A percentile compares a stretch with the other conserved stretches of the same genome.
phyloP scores from a whole-genome alignment of 1,140 invertebrate species.

The Diuraphis noxia region DNA sequence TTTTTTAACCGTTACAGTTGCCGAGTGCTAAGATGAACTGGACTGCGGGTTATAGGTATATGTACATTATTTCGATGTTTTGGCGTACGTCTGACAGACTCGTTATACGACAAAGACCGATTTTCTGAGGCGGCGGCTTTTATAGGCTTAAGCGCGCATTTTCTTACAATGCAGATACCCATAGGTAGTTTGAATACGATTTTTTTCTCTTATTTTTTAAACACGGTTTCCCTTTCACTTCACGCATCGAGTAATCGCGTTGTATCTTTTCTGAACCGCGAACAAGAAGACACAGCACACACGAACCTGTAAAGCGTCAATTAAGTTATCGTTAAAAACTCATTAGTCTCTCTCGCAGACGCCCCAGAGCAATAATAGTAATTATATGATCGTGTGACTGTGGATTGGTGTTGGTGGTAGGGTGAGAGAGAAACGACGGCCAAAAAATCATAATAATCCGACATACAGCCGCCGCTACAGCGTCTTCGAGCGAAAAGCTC shows the following conservation, averaged over 20 bases:
- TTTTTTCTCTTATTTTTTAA: neutral
- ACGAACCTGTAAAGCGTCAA: slow-evolving; percentile 33
- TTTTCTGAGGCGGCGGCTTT: neutral
- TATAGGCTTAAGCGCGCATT: neutral
- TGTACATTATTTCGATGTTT: neutral
- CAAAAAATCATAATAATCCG: slow-evolving; percentile 21
- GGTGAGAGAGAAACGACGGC: neutral
- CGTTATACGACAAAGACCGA: neutral
- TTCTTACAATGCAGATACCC: neutral
- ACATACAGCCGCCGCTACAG: neutral
- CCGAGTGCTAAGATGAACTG: too few species aligned
- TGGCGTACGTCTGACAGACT: neutral
- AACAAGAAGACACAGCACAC: slow-evolving; percentile 37
- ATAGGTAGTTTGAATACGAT: neutral
- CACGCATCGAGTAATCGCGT: slow-evolving; percentile 46
- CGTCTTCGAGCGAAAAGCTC: neutral
- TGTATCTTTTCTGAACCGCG: slow-evolving; percentile 21
- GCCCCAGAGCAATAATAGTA: slow-evolving; percentile 38
- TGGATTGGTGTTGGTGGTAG: neutral
- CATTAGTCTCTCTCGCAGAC: slow-evolving; percentile 37
- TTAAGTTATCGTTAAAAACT: slow-evolving; percentile 53
- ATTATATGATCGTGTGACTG: slow-evolving; percentile 2
- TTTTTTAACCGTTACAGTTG: too few species aligned
- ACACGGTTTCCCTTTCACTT: slow-evolving; percentile 51
- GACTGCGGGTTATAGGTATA: neutral